Conservation (phyloP, 2,113 vertebrate genomes). For the Burhinus oedicnemus region DNA sequence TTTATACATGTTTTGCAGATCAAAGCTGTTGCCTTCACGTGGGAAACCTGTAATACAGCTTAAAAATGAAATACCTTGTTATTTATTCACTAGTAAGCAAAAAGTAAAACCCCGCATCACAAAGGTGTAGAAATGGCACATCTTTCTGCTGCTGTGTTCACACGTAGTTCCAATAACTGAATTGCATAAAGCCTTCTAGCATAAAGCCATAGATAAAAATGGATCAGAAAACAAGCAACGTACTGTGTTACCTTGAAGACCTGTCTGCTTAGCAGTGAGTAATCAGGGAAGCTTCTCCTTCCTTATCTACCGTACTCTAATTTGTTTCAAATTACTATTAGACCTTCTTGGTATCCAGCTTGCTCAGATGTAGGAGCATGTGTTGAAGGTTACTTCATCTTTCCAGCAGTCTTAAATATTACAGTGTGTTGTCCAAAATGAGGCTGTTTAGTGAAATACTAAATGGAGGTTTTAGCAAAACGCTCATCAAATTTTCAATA, state of each 20-base stretch:
- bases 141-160: neutral
- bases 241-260: neutral
- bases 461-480: neutral
- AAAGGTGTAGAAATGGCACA: neutral
- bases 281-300: neutral
- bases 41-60: neutral
- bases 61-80: neutral
- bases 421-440: neutral
- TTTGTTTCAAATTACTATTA: neutral
- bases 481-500: neutral
- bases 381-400: neutral
- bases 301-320: neutral
- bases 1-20: conserved; percentile 17
- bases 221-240: neutral
- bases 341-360: neutral
- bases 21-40: conserved; percentile 3
- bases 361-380: neutral
- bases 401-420: neutral
- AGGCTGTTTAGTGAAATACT: neutral
- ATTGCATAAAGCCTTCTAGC: neutral
- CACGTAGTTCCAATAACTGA: neutral
- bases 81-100: conserved; percentile 16
- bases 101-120: neutral
- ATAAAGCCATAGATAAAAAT: neutral
- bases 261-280: neutral